Conservation (phyloP, 2,113 vertebrate species). For the Lipophrys pholis region DNA sequence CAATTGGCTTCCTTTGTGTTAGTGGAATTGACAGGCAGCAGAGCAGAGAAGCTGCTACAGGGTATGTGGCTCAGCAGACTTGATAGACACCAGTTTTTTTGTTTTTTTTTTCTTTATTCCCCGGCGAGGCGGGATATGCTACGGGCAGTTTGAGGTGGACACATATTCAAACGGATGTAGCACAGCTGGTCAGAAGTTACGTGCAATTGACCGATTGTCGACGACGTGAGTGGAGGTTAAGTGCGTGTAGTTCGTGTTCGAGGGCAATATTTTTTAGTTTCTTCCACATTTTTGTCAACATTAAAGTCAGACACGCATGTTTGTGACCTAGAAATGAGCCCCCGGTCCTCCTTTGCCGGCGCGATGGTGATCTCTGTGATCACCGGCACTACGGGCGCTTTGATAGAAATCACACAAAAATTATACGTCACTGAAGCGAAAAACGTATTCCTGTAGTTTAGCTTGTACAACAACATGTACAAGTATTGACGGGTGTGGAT, state of each 20-base stretch:
- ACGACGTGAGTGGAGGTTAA: not conserved
- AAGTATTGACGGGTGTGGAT: constrained; percentile 15
- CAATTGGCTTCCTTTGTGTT: constrained; percentile 64
- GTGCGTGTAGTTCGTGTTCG: constrained; percentile 22
- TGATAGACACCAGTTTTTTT: constrained; percentile 43
- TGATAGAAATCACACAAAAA: not conserved
- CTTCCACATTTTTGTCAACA: constrained; percentile 2
- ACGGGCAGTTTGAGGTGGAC: constrained; percentile 54
- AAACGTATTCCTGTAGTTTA: constrained; percentile 9
- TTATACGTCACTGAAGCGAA: constrained; percentile 12
- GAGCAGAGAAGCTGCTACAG: constrained; percentile 57
- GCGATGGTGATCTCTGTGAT: not conserved
- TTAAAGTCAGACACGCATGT: not conserved
- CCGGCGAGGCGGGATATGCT: not conserved
- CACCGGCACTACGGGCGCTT: not conserved
- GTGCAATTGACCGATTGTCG: constrained; percentile 25
- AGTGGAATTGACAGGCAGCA: constrained; percentile 71
- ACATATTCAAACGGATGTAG: constrained; percentile 47
- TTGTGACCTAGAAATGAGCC: constrained; percentile 26
- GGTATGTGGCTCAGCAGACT: constrained; percentile 57
- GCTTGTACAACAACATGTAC: constrained; percentile 6
- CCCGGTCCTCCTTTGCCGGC: not conserved
- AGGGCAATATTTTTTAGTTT: constrained; percentile 35
- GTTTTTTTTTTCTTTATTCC: not conserved
- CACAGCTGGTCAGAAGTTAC: constrained; percentile 36